These are phyloP conservation scores for Engraulis encrasicolus DNA, from an alignment of 2,113 vertebrate species.

Conservation along the genomic window DNA sequence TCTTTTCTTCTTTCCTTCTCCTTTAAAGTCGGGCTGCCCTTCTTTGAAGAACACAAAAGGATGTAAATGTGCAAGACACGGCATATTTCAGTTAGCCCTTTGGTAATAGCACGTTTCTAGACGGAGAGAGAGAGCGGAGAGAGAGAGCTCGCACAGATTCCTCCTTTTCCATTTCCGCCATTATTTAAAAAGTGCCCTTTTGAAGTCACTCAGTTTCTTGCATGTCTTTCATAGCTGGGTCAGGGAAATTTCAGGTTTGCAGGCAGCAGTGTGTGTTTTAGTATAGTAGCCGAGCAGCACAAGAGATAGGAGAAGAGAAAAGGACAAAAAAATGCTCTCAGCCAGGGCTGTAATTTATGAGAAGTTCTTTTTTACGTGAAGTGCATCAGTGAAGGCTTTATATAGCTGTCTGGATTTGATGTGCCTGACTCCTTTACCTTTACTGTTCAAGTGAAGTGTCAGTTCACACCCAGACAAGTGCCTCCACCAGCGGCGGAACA, in stretches of 20 bases:
- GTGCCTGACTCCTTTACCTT: slow-evolving; percentile 33
- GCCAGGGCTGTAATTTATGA: slow-evolving; percentile 45
- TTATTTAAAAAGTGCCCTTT: slow-evolving; percentile 17
- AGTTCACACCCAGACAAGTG: slow-evolving; percentile 30
- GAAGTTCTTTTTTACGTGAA: slow-evolving; percentile 37
- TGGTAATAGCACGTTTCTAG: slow-evolving; percentile 33
- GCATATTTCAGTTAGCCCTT: slow-evolving; percentile 19
- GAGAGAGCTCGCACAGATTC: background rate
- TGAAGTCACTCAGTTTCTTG: slow-evolving; percentile 34
- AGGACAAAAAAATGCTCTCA: slow-evolving; percentile 40
- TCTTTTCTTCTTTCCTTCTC: too few relatives aligned
- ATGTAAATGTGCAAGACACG: background rate
- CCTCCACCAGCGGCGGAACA: too few relatives aligned
- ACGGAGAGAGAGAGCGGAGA: too few relatives aligned
- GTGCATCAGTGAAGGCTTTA: slow-evolving; percentile 29
- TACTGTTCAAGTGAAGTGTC: slow-evolving; percentile 36
- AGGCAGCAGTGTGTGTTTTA: background rate
- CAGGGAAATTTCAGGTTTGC: slow-evolving; percentile 36
- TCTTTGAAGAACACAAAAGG: background rate
- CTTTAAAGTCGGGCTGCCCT: background rate
- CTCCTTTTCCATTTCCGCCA: slow-evolving; percentile 30
- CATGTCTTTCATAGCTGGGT: slow-evolving; percentile 35
- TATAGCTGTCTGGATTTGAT: slow-evolving; percentile 30
- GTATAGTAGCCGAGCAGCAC: background rate
- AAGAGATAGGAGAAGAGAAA: slow-evolving; percentile 28